These are phyloP conservation scores for Panthera tigris DNA, from an alignment of 2,113 vertebrate species.

Conservation along the genomic window DNA sequence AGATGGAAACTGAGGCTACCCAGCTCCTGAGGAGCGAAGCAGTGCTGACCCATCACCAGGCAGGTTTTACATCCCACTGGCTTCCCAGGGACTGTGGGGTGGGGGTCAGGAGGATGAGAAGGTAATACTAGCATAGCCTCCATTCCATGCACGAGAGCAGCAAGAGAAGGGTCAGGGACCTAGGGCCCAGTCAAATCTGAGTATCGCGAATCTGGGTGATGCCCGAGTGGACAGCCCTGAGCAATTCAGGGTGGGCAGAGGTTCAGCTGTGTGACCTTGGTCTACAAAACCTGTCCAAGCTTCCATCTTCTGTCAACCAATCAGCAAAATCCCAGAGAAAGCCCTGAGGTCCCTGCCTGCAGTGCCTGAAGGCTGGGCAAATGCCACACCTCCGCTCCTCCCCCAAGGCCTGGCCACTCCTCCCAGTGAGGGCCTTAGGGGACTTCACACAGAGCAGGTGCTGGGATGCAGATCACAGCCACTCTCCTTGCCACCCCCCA, in stretches of 20 bases:
- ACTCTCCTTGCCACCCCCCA: background rate
- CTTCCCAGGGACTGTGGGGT: too few species aligned
- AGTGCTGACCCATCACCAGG: background rate
- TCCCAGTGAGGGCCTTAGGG: background rate
- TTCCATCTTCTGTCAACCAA: background rate
- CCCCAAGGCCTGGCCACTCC: background rate
- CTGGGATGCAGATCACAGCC: background rate
- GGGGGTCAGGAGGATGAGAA: background rate
- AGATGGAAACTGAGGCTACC: background rate
- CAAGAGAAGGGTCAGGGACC: background rate
- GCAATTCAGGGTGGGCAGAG: background rate
- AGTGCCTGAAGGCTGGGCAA: background rate
- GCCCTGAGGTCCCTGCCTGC: too few species aligned
- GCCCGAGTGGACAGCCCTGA: background rate
- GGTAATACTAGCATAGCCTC: rapidly evolving
- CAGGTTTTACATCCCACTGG: background rate
- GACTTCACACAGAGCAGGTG: background rate
- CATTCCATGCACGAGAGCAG: background rate
- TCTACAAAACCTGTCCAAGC: background rate
- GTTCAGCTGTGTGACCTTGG: background rate
- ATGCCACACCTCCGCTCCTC: background rate
- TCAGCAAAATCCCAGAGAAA: background rate
- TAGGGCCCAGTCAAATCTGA: too few species aligned
- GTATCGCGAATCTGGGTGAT: too few species aligned
- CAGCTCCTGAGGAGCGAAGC: background rate